Conservation (phyloP, 1,140 invertebrate species). For the Brachionus paranguensis region DNA sequence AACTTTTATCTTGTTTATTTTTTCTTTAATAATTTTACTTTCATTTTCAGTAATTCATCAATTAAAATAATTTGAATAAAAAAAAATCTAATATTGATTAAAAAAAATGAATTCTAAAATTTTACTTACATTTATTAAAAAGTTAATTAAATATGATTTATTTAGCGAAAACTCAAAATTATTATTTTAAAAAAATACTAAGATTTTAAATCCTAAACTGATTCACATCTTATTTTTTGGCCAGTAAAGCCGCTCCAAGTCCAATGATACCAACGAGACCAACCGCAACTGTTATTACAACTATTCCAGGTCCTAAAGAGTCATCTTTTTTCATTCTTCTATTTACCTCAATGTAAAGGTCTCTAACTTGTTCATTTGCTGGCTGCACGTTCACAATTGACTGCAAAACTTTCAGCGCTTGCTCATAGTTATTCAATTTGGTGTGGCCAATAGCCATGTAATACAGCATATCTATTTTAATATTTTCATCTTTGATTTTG, state of each 20-base stretch:
- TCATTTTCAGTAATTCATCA: too few species aligned
- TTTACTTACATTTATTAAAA: background rate
- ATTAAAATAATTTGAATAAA: too few species aligned
- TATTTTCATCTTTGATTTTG: conserved; percentile 20
- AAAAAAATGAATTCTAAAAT: too few species aligned
- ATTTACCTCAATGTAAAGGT: background rate
- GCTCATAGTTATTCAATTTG: conserved; percentile 27
- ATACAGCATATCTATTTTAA: conserved; percentile 34
- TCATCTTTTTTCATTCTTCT: conserved; percentile 35
- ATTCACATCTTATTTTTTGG: background rate
- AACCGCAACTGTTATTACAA: conserved; percentile 12
- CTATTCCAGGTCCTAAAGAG: conserved; percentile 14
- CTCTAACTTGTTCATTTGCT: conserved; percentile 30
- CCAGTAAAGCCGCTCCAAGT: background rate
- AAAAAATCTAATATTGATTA: too few species aligned
- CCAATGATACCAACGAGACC: conserved; percentile 11
- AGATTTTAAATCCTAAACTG: background rate
- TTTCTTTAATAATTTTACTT: too few species aligned
- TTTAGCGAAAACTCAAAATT: background rate
- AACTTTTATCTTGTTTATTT: too few species aligned
- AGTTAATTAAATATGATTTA: background rate
- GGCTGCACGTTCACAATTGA: conserved; percentile 33
- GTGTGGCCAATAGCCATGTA: conserved; percentile 36
- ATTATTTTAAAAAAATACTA: background rate
- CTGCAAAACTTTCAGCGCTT: conserved; percentile 26